These are phyloP conservation scores for Trichechus manatus DNA, from an alignment of 2,113 vertebrate genomes.

Conservation along the genomic window DNA sequence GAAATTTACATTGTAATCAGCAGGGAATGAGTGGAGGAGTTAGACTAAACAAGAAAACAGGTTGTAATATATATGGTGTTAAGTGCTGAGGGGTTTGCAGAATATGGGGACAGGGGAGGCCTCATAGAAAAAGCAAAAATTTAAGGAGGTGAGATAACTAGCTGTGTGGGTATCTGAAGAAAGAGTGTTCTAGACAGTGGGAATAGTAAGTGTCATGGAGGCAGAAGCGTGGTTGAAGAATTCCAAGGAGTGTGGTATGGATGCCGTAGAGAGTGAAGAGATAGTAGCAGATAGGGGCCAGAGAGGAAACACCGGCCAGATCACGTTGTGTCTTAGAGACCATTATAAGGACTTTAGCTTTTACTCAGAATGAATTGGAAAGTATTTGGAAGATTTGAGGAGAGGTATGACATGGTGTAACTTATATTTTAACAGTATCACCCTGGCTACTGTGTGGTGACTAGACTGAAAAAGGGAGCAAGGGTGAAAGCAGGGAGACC, in stretches of 20 bases:
- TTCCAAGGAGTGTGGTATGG: background rate
- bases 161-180: background rate
- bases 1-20: constrained; percentile 33
- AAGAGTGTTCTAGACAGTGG: background rate
- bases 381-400: constrained; percentile 5
- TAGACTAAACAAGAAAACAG: constrained; percentile 60
- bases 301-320: background rate
- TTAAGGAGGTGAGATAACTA: constrained; percentile 1
- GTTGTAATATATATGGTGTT: background rate
- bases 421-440: constrained; percentile 41
- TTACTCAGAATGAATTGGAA: background rate
- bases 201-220: background rate
- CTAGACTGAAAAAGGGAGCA: constrained; percentile 41
- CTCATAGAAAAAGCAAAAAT: background rate
- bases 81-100: background rate
- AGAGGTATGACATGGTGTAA: background rate
- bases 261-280: background rate
- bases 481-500: background rate
- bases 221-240: background rate
- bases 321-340: background rate
- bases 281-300: background rate
- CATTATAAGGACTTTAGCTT: constrained; percentile 8
- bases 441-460: background rate
- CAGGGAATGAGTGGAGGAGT: constrained; percentile 7
- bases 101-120: background rate